Evolutionary conservation across 2,113 vertebrate species (phyloP).

Genomic region (Haplochromis burtoni): DNA sequence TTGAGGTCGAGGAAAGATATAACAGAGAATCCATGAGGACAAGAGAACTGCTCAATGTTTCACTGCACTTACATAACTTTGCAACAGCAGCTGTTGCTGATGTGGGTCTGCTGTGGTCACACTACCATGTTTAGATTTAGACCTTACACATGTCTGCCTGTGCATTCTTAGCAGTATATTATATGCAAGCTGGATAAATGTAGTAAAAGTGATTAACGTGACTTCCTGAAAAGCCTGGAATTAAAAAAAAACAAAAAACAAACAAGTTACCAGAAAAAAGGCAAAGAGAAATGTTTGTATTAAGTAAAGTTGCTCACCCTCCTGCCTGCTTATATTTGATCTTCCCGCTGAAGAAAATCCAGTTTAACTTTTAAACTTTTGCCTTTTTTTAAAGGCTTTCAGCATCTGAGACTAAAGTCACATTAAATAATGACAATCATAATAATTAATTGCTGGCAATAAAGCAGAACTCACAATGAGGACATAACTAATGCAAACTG

Average conservation of each 20-base stretch:
- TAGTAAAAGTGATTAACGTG: neutral
- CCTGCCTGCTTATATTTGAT: neutral
- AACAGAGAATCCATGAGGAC: neutral
- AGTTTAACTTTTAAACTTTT: neutral
- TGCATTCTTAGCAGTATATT: neutral
- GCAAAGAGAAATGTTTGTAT: neutral
- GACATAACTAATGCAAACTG: neutral
- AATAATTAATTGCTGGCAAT: neutral
- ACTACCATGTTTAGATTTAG: neutral
- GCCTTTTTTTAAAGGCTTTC: neutral
- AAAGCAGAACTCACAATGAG: neutral
- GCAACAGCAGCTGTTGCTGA: neutral
- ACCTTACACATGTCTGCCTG: neutral
- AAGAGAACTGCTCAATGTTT: neutral
- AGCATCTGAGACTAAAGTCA: neutral
- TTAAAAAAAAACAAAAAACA: fast-evolving
- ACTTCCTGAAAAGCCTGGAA: neutral
- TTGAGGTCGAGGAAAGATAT: neutral
- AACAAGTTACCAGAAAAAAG: neutral
- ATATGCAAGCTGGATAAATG: neutral
- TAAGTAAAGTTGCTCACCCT: neutral
- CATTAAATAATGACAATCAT: neutral
- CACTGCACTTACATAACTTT: neutral
- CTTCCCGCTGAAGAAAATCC: neutral
- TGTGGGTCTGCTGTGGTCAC: neutral